Base-by-base conservation (phyloP, 2,113 vertebrate genomes). In the Pedetes capensis region DNA sequence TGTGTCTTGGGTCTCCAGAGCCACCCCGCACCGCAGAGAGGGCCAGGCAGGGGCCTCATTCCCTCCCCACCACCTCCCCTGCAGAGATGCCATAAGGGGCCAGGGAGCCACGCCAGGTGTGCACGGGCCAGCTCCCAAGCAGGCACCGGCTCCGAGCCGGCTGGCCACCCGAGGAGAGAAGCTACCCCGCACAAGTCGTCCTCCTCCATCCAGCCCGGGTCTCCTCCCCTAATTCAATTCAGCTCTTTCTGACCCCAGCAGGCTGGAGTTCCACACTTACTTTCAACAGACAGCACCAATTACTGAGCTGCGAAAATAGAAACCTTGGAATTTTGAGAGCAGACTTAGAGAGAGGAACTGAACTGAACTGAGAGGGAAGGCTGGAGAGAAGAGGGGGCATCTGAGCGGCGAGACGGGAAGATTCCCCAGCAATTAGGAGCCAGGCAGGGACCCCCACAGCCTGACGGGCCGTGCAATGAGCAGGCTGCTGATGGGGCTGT, bases 251-350 rank as follows among this genome's bases (percentile, higher is more conserved):
- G 98, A 98, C 98, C 98, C 97, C 93, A 87, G 95, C 97, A 97
- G 96, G 97, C 96, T 98, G 96, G 96, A 97, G 97, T 96, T 96
- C 74, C 97, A 95, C 97, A 97, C 98, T 98, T 98, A 97, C 98
- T 98, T 98, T 98, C 97, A 97, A 97, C 95, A 95, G 97, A 98
- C 97, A 98, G 98, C 98, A 98, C 98, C 98, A 98, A 98, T 98
- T 98, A 98, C 96, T 42, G 87, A 98, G 97, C 98, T 98, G 98
- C 96, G 98, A 98, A 98, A 98, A 98, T 96, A 98, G 98, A 98
- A 98, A 96, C 82, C 96, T 98, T 97, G 97, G 86, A 96, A 96
- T 98, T 95, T 81, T 42, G 96, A 98, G 97, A 98, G 97, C 96
- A 97, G 97, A 97, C 80, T 71, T 91, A 93, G 98, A 96, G 97